Evolutionary conservation across 1,140 invertebrate genomes (phyloP).

Genomic region (Hypsibius dujardini): DNA sequence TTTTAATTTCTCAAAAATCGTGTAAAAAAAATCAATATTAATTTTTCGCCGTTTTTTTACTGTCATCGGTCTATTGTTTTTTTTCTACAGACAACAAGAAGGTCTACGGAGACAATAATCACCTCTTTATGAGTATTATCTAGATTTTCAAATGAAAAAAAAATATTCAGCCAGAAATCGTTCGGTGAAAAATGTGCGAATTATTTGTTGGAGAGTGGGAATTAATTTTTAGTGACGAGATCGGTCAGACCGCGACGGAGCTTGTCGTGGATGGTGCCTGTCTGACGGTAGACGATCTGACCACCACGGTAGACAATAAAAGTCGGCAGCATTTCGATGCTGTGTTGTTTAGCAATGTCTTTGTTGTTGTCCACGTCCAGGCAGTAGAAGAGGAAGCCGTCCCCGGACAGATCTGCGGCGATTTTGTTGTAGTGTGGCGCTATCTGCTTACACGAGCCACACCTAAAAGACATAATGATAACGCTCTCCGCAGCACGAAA

Average conservation of each 20-base stretch:
- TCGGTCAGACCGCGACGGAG: neutral
- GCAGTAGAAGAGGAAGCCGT: neutral
- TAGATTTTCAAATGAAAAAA: too few relatives aligned
- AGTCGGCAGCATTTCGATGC: constrained; percentile 8
- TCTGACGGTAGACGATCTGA: neutral
- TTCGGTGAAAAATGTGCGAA: too few relatives aligned
- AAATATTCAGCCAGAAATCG: too few relatives aligned
- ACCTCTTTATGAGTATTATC: too few relatives aligned
- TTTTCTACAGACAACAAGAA: too few relatives aligned
- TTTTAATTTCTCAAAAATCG: too few relatives aligned
- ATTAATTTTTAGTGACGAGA: neutral
- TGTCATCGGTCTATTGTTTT: too few relatives aligned
- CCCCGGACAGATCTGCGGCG: neutral
- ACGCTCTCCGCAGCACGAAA: too few relatives aligned
- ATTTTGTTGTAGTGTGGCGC: neutral
- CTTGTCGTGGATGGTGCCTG: constrained; percentile 4
- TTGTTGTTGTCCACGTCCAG: constrained; percentile 1
- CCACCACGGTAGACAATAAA: neutral
- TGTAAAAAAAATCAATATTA: too few relatives aligned
- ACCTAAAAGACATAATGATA: neutral
- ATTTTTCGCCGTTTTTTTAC: too few relatives aligned
- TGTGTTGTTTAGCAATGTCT: neutral
- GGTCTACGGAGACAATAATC: too few relatives aligned
- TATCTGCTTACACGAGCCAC: neutral
- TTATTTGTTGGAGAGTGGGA: too few relatives aligned